Percentiles rank a stretch among this genome's conserved stretches.
These are phyloP conservation scores for Notodonta ziczac DNA, from an alignment of 2,888 invertebrate species.

Conservation along the genomic window DNA sequence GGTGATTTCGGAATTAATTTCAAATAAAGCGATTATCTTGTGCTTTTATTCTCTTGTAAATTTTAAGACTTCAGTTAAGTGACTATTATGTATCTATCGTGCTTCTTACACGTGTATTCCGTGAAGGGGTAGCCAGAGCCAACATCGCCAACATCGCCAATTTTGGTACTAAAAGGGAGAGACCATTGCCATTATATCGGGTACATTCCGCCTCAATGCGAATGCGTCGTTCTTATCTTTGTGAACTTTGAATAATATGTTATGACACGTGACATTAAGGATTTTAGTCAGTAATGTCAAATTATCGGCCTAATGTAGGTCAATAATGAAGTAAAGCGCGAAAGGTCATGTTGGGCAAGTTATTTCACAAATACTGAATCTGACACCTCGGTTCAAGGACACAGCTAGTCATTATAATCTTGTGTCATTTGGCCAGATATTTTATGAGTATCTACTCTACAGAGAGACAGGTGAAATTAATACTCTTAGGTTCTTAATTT, in stretches of 20 bases:
- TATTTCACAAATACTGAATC: too few relatives aligned
- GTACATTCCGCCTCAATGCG: too few relatives aligned
- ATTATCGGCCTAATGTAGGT: background rate
- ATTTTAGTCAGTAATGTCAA: background rate
- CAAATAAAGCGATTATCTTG: background rate
- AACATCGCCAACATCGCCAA: too few relatives aligned
- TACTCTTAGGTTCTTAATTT: background rate
- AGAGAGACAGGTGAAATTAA: background rate
- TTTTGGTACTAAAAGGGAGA: too few relatives aligned
- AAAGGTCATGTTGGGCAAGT: background rate
- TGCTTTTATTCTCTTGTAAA: background rate
- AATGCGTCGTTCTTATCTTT: too few relatives aligned
- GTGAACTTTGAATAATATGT: too few relatives aligned
- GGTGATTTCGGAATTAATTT: background rate
- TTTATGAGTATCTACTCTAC: too few relatives aligned
- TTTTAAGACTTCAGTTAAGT: too few relatives aligned
- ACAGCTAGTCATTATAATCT: background rate
- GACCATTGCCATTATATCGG: too few relatives aligned
- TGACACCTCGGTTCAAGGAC: background rate
- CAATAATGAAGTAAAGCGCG: background rate
- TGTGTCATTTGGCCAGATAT: background rate
- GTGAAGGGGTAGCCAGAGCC: too few relatives aligned
- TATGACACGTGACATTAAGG: background rate
- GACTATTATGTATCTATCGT: too few relatives aligned
- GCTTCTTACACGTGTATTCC: too few relatives aligned